Evolutionary conservation across 2,113 vertebrate species (phyloP), one percentile per base, ranked within the genome.

Genomic region (Hippotragus niger): DNA sequence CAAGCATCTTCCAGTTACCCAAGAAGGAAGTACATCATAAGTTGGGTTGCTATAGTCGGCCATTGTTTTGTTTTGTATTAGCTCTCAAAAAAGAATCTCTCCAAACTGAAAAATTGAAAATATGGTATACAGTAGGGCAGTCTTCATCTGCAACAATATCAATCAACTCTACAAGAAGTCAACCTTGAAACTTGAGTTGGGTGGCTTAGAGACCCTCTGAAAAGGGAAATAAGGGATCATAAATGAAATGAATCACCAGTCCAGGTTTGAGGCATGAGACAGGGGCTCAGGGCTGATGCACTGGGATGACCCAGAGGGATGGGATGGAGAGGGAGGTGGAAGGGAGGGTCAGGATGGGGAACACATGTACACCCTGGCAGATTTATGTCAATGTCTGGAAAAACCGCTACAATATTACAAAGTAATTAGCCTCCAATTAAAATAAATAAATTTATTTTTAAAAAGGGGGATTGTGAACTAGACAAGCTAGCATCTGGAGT

Each of bases 101-200:
- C 29, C 36, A 58, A 57, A 82, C 43, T 91, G 40, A 94, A 92
- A 45, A 91, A 95, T 31, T 74, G 17, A 71, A 78, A 95, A 86
- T 74, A 88, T 43, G 40, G 71, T 80, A 23, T 50, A 55, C 7
- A 82, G 36, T 81, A 15, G 29, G 53, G 19, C 43, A 31, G 36
- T 96, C 82, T 95, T 97, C 86, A 45, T 89, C 71, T 36, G 45
- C 16, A 97, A 93, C 14, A 55, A 4, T 91, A 97, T 83, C 83
- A 87, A 53, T 94, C 78, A 91, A 55, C 11, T 91, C 13, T 67
- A 50, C 27, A 10, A 91, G 16, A 29, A 94, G 15, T 29, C 45
- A 55, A 76, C 27, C 58, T 47, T 91, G 71, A 97, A 71, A 64
- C n/a, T 62, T 87, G 53, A 97, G 94, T 84, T 90, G 57, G n/a